Evolutionary conservation across 2,797 vertebrate species (phyloP).

Genomic region (Anolis apletophallus): DNA sequence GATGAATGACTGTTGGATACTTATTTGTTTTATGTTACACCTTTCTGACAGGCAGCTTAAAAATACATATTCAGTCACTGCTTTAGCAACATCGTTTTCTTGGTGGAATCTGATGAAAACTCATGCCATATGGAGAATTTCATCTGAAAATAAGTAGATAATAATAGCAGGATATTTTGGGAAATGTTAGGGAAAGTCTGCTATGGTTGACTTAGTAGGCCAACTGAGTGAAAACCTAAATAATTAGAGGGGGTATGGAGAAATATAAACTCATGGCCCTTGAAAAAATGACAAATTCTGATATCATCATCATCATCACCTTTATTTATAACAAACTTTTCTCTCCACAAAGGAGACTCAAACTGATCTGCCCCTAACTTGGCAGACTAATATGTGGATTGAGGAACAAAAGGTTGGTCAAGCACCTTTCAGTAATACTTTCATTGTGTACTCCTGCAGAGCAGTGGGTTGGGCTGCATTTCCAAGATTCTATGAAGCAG

Average conservation of each 20-base stretch:
- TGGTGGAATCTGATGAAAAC: background rate
- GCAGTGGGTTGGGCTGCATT: too few species aligned
- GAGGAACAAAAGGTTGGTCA: background rate
- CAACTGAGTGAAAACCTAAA: background rate
- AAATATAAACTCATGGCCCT: too few species aligned
- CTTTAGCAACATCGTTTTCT: background rate
- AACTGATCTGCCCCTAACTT: background rate
- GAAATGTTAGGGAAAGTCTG: background rate
- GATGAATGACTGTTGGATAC: too few species aligned
- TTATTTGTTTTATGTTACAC: too few species aligned
- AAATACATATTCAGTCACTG: background rate
- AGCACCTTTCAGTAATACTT: too few species aligned
- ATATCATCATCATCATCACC: background rate
- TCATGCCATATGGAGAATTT: background rate
- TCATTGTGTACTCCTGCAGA: too few species aligned
- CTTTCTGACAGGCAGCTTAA: too few species aligned
- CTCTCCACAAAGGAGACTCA: too few species aligned
- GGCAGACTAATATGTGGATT: background rate
- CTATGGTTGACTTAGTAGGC: background rate
- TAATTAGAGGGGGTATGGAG: background rate
- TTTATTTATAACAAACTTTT: too few species aligned
- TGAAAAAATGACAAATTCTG: background rate
- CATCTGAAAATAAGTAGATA: background rate
- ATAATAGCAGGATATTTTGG: background rate
- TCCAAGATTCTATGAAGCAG: too few species aligned